Conservation (phyloP, 2,888 invertebrate genomes). For the Limenitis camilla region DNA sequence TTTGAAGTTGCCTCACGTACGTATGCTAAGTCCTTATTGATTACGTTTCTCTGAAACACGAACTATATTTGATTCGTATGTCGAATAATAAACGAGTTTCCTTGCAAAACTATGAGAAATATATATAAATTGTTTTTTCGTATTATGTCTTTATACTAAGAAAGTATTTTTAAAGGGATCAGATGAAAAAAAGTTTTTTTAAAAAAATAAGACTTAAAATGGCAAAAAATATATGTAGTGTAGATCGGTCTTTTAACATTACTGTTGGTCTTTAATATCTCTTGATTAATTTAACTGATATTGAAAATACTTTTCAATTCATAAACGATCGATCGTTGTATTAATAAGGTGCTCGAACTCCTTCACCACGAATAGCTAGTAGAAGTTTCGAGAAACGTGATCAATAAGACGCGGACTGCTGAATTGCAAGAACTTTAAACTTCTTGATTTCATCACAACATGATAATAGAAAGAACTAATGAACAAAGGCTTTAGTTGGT, state of each 20-base stretch:
- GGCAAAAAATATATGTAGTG: no score
- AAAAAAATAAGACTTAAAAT: no score
- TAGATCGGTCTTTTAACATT: no score
- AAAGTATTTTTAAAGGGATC: no score
- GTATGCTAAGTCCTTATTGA: conserved; percentile 9
- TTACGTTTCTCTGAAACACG: conserved; percentile 12
- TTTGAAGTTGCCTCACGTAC: conserved; percentile 14
- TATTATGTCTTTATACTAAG: neutral
- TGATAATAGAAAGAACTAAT: neutral
- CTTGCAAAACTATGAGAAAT: no score
- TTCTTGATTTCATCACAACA: neutral
- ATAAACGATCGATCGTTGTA: neutral
- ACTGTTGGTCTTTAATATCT: no score
- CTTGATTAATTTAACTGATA: neutral
- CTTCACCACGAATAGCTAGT: conserved; percentile 1
- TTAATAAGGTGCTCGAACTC: neutral
- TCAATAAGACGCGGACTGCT: neutral
- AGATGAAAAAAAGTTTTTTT: no score
- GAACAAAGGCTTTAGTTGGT: no score
- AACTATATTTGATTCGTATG: conserved; percentile 3
- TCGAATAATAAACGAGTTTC: neutral
- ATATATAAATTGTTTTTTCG: neutral
- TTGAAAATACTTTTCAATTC: neutral
- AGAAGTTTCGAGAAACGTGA: conserved; percentile 3
- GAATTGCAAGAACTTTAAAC: neutral